Evolutionary conservation across 2,888 invertebrate genomes (phyloP).

Genomic region (Chorisops tibialis): DNA sequence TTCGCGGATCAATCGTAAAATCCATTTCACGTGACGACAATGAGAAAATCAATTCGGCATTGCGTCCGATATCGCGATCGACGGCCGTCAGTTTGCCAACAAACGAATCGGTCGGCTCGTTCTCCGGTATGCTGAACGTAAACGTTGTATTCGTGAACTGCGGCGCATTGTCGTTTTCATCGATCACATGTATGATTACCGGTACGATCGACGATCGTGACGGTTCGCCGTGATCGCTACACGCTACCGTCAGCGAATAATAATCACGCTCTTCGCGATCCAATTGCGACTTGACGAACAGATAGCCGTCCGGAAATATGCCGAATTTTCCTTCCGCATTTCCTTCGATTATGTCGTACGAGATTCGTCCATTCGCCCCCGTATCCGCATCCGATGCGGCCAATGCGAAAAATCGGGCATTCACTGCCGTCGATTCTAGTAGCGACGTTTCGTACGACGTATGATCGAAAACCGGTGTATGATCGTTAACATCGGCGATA

Average conservation of each 20-base stretch:
- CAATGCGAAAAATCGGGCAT: constrained; percentile 85
- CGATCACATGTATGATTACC: constrained; percentile 87
- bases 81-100: constrained; percentile 87
- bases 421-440: constrained; percentile 84
- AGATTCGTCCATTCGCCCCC: constrained; percentile 73
- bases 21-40: constrained; percentile 71
- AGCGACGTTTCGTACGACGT: constrained; percentile 90
- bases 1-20: constrained; percentile 83
- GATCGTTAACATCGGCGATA: constrained; percentile 89
- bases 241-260: constrained; percentile 82
- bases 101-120: constrained; percentile 83
- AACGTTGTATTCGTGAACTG: constrained; percentile 88
- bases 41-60: constrained; percentile 85
- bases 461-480: constrained; percentile 90
- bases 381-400: constrained; percentile 87
- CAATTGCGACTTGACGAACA: constrained; percentile 80
- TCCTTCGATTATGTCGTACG: constrained; percentile 81
- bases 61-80: constrained; percentile 86
- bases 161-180: constrained; percentile 95
- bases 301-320: constrained; percentile 89
- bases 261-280: constrained; percentile 90
- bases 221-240: constrained; percentile 75
- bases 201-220: constrained; percentile 80
- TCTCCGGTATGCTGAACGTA: constrained; percentile 84
- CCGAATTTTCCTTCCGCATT: constrained; percentile 85